Base-by-base conservation (phyloP, 2,888 invertebrate genomes). In the Horisme vitalbata region DNA sequence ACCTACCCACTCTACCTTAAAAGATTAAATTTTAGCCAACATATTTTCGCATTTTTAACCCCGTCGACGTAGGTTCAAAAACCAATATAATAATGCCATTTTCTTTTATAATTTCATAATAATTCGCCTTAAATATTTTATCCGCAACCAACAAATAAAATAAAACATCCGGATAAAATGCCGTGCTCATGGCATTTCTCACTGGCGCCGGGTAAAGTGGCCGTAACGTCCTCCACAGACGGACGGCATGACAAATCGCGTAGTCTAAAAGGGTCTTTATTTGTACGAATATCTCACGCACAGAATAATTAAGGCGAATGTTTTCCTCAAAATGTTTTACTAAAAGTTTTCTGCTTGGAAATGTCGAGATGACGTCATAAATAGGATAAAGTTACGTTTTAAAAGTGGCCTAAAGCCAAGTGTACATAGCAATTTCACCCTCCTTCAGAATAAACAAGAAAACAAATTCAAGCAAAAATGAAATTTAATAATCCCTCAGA, bases 221-320 rank as follows among this genome's bases (percentile, higher is more conserved):
- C 44, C 45, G 45, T 56, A 49, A 56, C 44, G 53, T 53, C 47
- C 12, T 20, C 5, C 30, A 24, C 56, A 56, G 51, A 48, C 46
- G 30, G 45, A 41, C 44, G 27, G 18, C 34, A 14, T 45, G 47
- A 52, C 45, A 50, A 52, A 56, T 56, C 41, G 30, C 15, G 24
- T 12, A 30, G 38, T 34, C 34, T 34, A 20, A 41, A 46, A 47
- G 31, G 37, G 41, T 41, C 35, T 43, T 46, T 44, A 37, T 36
- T 14, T 41, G 34, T 24, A 15, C 31, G 32, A 38, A 31, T 44
- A 44, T 38, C 34, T 44, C 44, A 44, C 35, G 26, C n/a, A n/a
- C n/a, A n/a, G n/a, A n/a, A n/a, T n/a, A 37, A 45, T 39, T 39
- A 23, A 14, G 20, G n/a, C n/a, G 13, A 9, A 28, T 33, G 28